These are phyloP conservation scores for Porites australiensis DNA, from an alignment of 64 coral and sea anemone genomes.

Conservation along the genomic window DNA sequence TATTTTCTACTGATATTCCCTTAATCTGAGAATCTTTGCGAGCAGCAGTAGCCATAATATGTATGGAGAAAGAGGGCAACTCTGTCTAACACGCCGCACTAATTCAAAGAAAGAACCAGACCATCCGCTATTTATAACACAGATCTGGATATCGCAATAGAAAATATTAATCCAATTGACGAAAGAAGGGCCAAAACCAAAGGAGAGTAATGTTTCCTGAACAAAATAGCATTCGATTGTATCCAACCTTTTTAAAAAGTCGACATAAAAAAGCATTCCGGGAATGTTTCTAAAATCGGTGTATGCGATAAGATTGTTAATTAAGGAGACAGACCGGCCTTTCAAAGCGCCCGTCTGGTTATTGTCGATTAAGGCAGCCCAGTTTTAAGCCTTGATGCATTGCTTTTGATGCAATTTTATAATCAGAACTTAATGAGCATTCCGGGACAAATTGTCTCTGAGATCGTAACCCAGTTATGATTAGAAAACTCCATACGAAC, in stretches of 20 bases:
- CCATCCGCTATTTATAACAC: constrained; percentile 27
- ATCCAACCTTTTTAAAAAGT: not conserved
- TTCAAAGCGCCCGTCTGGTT: too few relatives aligned
- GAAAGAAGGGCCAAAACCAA: not conserved
- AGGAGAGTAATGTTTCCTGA: not conserved
- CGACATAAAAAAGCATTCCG: not conserved
- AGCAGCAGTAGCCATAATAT: not conserved
- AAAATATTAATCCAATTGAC: not conserved
- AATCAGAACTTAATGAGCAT: too few relatives aligned
- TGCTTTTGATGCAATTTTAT: too few relatives aligned
- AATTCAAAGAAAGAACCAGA: not conserved
- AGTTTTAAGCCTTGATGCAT: too few relatives aligned
- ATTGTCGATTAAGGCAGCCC: too few relatives aligned
- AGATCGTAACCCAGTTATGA: too few relatives aligned
- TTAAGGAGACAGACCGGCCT: not conserved
- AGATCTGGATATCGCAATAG: constrained; percentile 20
- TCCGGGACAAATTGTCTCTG: too few relatives aligned
- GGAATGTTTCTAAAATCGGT: not conserved
- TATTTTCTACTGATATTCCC: not conserved
- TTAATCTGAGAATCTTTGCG: not conserved
- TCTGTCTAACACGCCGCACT: not conserved
- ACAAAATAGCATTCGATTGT: not conserved
- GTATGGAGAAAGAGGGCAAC: not conserved
- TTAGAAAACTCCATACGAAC: too few relatives aligned
- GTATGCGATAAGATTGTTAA: not conserved